A percentile compares a stretch with the other conserved stretches of the same genome.
Conservation (phyloP, 37 sponge, comb jelly and placozoan species). For the Geodia barretti region DNA sequence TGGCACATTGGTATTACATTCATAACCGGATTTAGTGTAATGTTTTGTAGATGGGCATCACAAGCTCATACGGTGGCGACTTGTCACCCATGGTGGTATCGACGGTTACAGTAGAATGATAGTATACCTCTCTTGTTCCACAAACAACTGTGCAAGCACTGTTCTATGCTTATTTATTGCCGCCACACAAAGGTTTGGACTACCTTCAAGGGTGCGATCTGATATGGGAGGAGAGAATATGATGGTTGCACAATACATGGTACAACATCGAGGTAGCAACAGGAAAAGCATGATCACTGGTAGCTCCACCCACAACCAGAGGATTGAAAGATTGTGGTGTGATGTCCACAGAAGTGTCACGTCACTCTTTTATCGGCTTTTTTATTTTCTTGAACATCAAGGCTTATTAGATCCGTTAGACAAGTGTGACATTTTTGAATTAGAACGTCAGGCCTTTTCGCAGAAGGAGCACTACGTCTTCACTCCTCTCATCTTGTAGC, state of each 20-base stretch:
- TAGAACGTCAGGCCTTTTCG: too few species aligned
- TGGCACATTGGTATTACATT: slow-evolving; percentile 59
- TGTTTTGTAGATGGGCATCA: slow-evolving; percentile 33
- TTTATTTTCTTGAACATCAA: slow-evolving; percentile 29
- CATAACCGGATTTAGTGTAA: neutral
- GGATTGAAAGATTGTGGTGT: slow-evolving; percentile 50
- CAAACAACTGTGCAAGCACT: slow-evolving; percentile 38
- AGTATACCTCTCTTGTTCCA: slow-evolving; percentile 23
- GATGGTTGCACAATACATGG: slow-evolving; percentile 35
- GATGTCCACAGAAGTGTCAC: slow-evolving; percentile 30
- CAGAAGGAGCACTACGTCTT: too few species aligned
- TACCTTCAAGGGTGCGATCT: slow-evolving; percentile 51
- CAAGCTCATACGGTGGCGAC: slow-evolving; percentile 46
- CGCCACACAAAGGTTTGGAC: slow-evolving; percentile 20
- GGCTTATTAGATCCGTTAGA: slow-evolving; percentile 29
- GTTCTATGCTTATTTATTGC: slow-evolving; percentile 18
- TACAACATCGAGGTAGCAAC: slow-evolving; percentile 26
- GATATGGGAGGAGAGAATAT: slow-evolving; percentile 54
- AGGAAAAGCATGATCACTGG: slow-evolving; percentile 45
- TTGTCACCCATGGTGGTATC: slow-evolving; percentile 48
- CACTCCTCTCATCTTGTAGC: too few species aligned
- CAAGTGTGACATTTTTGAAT: slow-evolving; percentile 30
- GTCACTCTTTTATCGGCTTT: slow-evolving; percentile 28
- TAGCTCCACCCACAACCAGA: slow-evolving; percentile 42
- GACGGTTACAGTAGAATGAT: slow-evolving; percentile 51